phyloP scores from a whole-genome alignment of 2,797 vertebrate species.

The Notolabrus celidotus region DNA sequence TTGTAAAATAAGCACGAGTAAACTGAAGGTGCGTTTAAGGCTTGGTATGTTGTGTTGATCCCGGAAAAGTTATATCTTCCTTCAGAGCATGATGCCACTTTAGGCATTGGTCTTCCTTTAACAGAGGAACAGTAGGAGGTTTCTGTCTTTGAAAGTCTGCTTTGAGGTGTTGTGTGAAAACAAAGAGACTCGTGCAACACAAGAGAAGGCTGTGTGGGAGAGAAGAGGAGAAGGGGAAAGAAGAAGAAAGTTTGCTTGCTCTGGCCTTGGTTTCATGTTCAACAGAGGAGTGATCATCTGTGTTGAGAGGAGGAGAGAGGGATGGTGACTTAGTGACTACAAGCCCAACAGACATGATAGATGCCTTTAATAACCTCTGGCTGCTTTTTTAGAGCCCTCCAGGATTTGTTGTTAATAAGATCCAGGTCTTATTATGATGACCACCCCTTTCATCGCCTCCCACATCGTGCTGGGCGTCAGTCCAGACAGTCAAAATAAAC shows the following conservation, averaged over 20 bases:
- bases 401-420: constrained; percentile 84
- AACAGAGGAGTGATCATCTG: constrained; percentile 69
- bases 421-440: constrained; percentile 80
- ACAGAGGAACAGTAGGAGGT: constrained; percentile 39
- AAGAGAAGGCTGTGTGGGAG: constrained; percentile 31
- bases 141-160: constrained; percentile 51
- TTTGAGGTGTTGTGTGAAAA: constrained; percentile 42
- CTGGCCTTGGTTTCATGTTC: constrained; percentile 61
- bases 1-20: constrained; percentile 66
- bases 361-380: constrained; percentile 85
- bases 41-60: constrained; percentile 64
- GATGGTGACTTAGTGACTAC: constrained; percentile 64
- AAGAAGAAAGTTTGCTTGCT: constrained; percentile 42
- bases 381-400: constrained; percentile 73
- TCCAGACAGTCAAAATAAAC: constrained; percentile 74
- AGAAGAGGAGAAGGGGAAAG: constrained; percentile 28
- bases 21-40: constrained; percentile 63
- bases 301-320: constrained; percentile 29
- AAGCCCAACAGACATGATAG: constrained; percentile 76
- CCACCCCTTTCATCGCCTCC: constrained; percentile 65
- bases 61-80: constrained; percentile 48
- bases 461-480: constrained; percentile 62
- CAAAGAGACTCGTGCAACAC: constrained; percentile 38
- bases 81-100: constrained; percentile 56
- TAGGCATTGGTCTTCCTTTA: constrained; percentile 49